These are phyloP conservation scores for Polyploca ridens DNA, from an alignment of 2,888 invertebrate genomes.

Conservation along the genomic window DNA sequence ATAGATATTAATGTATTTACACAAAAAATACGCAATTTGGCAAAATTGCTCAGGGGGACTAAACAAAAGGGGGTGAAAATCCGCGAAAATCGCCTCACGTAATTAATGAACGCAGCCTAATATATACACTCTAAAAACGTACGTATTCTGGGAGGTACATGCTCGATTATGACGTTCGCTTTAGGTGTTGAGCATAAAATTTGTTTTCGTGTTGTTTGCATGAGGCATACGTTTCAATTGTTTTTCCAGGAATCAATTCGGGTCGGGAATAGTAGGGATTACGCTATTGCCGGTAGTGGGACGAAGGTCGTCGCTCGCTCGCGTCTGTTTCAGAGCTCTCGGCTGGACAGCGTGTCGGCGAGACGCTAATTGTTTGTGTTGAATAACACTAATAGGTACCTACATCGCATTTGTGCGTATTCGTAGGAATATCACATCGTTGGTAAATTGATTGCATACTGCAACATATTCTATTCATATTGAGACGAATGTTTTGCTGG, in stretches of 20 bases:
- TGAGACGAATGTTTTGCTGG: neutral
- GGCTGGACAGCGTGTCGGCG: slow-evolving; percentile 68
- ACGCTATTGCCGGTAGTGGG: slow-evolving; percentile 44
- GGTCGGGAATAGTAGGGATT: slow-evolving; percentile 43
- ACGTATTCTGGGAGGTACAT: neutral
- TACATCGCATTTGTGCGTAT: neutral
- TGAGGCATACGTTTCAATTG: slow-evolving; percentile 32
- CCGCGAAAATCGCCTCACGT: too few relatives aligned
- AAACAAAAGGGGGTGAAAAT: too few relatives aligned
- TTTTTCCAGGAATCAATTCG: slow-evolving; percentile 52
- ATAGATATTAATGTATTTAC: too few relatives aligned
- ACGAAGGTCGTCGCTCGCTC: slow-evolving; percentile 56
- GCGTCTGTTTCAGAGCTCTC: slow-evolving; percentile 34
- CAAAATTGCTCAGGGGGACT: too few relatives aligned
- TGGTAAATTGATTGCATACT: neutral
- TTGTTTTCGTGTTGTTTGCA: slow-evolving; percentile 13
- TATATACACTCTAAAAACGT: neutral
- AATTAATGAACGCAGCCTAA: neutral
- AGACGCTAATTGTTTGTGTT: slow-evolving; percentile 25
- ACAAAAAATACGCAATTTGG: too few relatives aligned
- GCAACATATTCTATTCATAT: neutral
- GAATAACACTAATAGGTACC: neutral
- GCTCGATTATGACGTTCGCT: neutral
- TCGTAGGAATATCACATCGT: neutral
- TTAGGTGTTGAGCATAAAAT: neutral